Base-by-base conservation (phyloP, 1,140 invertebrate species). In the Macrosteles quadrilineatus region DNA sequence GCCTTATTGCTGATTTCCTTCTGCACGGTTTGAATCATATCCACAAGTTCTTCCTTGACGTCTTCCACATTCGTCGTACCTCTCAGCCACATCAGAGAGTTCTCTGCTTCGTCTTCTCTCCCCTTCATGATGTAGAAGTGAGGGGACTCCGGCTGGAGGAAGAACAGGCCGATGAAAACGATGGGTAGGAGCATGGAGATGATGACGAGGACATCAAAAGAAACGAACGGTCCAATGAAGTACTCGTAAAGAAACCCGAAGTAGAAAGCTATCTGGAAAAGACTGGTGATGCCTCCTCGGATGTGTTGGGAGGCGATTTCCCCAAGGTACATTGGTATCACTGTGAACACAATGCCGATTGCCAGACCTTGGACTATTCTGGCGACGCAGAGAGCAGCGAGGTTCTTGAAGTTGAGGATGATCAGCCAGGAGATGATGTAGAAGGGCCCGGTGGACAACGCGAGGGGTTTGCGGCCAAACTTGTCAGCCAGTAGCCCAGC, bases 81-180 rank as follows among this genome's bases (percentile, higher is more conserved):
- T 2, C 94, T 82, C 0, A 97, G 80, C 73, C 85, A 90, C 63
- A 84, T 81, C 70, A 96, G 78, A 6, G 90, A 81, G 1, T 81
- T 75, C 0, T 86, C 77, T 0, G 93, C 93, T 2, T 88, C 87
- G 9, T 85, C 80, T 40, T 83, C 83, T 29, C 85, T 82, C 75
- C 85, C 83, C 75, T 85, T 85, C 6, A 81, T 80, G 0, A 92
- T 79, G 32, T 89, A 81, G 71, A 85, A 93, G 68, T 88, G 88
- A 0, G 94, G 94, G 36, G 91, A 90, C 77, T 97, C 94, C 0
- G 94, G 94, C 82, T 94, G 89, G 50, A 87, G 86, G 12, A 86
- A 67, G 81, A 91, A 90, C 73, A 89, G 87, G 0, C 85, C 69
- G 0, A 91, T 74, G 78, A 93, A 91, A 45, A 71, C 73, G 0